Percentiles rank a stretch among this genome's conserved stretches.
These are phyloP conservation scores for Dilophus febrilis DNA, from an alignment of 2,888 invertebrate genomes.

Conservation along the genomic window DNA sequence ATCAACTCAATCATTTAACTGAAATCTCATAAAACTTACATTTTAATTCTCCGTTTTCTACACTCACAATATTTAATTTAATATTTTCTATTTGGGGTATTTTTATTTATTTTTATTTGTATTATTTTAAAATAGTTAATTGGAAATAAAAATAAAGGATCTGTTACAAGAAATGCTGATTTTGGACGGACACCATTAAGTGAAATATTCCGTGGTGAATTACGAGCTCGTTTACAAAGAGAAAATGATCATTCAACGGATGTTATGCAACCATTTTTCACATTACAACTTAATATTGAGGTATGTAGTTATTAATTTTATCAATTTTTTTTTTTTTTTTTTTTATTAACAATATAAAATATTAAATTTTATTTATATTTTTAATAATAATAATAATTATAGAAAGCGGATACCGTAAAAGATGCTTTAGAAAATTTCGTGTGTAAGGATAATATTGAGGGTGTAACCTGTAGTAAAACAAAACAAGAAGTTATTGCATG, in stretches of 20 bases:
- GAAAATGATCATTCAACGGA: conserved; percentile 55
- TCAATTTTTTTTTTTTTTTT: not conserved
- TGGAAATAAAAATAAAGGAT: conserved; percentile 77
- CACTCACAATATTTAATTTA: no score
- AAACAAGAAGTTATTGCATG: conserved; percentile 74
- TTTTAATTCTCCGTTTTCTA: no score
- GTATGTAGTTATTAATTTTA: conserved; percentile 37
- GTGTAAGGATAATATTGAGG: conserved; percentile 70
- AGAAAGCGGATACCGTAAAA: conserved; percentile 69
- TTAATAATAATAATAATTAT: conserved; percentile 14
- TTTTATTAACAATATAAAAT: not conserved
- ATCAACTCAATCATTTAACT: no score
- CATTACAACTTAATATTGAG: conserved; percentile 86
- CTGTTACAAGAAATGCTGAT: conserved; percentile 69
- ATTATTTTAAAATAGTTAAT: no score
- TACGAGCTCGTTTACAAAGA: conserved; percentile 66
- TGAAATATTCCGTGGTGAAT: conserved; percentile 83
- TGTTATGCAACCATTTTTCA: conserved; percentile 90
- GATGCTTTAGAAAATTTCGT: conserved; percentile 78
- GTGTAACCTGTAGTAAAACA: conserved; percentile 65
- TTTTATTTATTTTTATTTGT: conserved; percentile 6
- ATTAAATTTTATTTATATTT: not conserved
- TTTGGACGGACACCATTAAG: conserved; percentile 75
- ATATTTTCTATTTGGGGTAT: conserved; percentile 6
- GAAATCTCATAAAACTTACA: no score